phyloP scores from a whole-genome alignment of 35 echinoderm and acorn worm species.

The Heliocidaris erythrogramma region DNA sequence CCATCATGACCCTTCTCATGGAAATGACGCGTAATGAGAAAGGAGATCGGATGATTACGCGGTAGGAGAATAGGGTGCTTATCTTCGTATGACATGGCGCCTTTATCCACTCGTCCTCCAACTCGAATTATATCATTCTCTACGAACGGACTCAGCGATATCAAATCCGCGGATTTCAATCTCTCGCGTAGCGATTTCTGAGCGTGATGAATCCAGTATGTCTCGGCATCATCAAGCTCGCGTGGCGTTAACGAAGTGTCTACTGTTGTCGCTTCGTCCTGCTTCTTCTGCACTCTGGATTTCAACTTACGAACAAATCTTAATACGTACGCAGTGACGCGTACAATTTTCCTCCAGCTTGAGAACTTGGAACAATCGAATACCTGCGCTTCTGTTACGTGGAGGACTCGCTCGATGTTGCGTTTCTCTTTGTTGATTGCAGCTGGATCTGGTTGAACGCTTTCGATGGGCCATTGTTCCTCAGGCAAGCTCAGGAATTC shows the following conservation, averaged over 20 bases:
- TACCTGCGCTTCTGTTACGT: no score
- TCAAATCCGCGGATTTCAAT: constrained; percentile 28
- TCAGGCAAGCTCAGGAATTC: constrained; percentile 59
- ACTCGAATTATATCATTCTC: constrained; percentile 58
- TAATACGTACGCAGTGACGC: no score
- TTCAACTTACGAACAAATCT: no score
- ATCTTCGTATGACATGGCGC: no score
- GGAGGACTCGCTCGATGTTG: constrained; percentile 22
- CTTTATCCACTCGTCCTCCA: constrained; percentile 43
- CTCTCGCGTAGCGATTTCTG: constrained; percentile 58
- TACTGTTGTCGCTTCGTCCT: no score
- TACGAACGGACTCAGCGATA: constrained; percentile 60
- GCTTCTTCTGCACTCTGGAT: no score
- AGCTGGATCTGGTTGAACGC: no score
- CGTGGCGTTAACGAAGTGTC: constrained; percentile 34
- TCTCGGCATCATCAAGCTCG: no score
- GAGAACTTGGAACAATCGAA: no score
- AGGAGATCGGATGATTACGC: constrained; percentile 62
- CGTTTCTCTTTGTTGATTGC: constrained; percentile 12
- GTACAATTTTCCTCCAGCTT: constrained; percentile 56
- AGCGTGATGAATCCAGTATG: no score
- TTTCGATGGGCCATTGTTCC: constrained; percentile 58
- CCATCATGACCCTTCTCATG: no score
- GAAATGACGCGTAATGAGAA: constrained; percentile 58
- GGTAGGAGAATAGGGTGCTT: no score